These are phyloP conservation scores for Ctenopoma multispine DNA, from an alignment of 2,797 vertebrate species.

Conservation along the genomic window DNA sequence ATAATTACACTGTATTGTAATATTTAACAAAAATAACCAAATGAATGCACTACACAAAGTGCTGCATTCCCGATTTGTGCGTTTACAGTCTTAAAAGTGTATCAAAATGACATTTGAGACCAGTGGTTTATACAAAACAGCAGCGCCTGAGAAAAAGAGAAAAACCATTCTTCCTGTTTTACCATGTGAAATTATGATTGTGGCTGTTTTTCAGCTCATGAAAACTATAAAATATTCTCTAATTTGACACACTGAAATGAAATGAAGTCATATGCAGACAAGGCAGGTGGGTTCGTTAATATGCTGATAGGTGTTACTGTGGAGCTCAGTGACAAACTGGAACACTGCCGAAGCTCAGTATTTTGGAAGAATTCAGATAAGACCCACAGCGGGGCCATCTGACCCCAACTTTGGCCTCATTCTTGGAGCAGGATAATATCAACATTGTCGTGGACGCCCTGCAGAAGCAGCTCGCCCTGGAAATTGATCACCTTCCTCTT, in stretches of 20 bases:
- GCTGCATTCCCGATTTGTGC: constrained; percentile 65
- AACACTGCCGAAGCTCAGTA: constrained; percentile 31
- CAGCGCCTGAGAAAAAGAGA: constrained; percentile 37
- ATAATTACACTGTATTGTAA: not conserved
- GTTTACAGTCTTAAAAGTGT: constrained; percentile 58
- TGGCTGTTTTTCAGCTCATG: constrained; percentile 1
- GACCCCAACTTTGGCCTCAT: constrained; percentile 44
- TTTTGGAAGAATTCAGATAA: constrained; percentile 27
- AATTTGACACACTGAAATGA: constrained; percentile 41
- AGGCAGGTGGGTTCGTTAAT: not conserved
- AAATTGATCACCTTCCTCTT: constrained; percentile 88
- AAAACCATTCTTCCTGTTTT: constrained; percentile 1
- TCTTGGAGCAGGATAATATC: constrained; percentile 88
- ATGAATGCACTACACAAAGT: constrained; percentile 42
- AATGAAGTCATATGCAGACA: constrained; percentile 18
- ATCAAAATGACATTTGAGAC: constrained; percentile 48
- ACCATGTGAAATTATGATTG: constrained; percentile 16
- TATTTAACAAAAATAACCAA: constrained; percentile 35
- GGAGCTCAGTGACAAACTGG: constrained; percentile 20
- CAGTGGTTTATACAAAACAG: constrained; percentile 30
- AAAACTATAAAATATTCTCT: constrained; percentile 14
- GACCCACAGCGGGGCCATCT: constrained; percentile 11
- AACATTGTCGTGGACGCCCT: constrained; percentile 95
- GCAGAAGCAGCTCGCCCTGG: constrained; percentile 91
- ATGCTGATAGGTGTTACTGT: constrained; percentile 20